Evolutionary conservation across 2,113 vertebrate species (phyloP).

Genomic region (Bostrychus sinensis): DNA sequence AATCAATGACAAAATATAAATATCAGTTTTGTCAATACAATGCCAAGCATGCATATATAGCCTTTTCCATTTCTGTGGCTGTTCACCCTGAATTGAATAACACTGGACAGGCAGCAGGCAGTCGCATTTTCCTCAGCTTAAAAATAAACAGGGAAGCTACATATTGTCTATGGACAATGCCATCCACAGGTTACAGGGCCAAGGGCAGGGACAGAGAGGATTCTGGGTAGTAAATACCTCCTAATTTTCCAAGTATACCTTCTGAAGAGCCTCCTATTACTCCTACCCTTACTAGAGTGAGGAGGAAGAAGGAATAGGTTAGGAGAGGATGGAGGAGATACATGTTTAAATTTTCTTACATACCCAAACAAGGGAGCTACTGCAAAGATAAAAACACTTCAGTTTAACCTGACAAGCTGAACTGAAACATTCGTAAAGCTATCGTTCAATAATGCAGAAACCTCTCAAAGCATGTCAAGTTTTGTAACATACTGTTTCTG

Average conservation of each 20-base stretch:
- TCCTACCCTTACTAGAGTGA: conserved; percentile 91
- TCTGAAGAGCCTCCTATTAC: conserved; percentile 96
- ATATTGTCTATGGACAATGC: conserved; percentile 69
- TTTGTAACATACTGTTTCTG: background rate
- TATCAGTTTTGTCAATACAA: too few species aligned
- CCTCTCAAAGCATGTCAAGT: background rate
- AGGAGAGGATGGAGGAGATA: conserved; percentile 31
- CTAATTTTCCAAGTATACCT: conserved; percentile 92
- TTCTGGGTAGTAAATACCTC: conserved; percentile 94
- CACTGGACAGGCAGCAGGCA: conserved; percentile 61
- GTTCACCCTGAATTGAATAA: too few species aligned
- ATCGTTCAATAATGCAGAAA: background rate
- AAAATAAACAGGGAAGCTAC: background rate
- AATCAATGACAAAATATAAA: too few species aligned
- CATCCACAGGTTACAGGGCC: conserved; percentile 83
- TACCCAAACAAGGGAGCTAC: conserved; percentile 12
- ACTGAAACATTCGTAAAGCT: too few species aligned
- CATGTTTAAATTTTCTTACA: conserved; percentile 2
- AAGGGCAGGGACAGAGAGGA: conserved; percentile 75
- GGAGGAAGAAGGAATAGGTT: conserved; percentile 78
- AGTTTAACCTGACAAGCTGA: too few species aligned
- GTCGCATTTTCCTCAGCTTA: conserved; percentile 13
- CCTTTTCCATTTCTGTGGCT: too few species aligned
- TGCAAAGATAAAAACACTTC: conserved; percentile 8
- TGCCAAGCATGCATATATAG: too few species aligned